A percentile compares a stretch with the other conserved stretches of the same genome.
Conservation (phyloP, 2,113 vertebrate genomes). For the Pseudolaguvia tuberculata region DNA sequence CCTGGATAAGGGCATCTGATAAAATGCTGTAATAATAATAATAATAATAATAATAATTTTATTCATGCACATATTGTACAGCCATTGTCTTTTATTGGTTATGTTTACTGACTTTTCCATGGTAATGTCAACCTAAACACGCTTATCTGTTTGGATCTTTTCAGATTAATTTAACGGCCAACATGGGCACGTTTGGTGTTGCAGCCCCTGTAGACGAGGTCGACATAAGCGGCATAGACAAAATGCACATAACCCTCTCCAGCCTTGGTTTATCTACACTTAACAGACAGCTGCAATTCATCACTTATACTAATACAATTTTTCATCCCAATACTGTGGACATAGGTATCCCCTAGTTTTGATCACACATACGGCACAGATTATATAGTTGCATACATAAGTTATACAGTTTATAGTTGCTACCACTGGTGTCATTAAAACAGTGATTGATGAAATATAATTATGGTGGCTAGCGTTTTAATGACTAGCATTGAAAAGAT, state of each 20-base stretch:
- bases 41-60: no score
- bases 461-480: no score
- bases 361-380: no score
- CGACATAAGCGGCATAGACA: slow-evolving; percentile 67
- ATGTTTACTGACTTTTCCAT: neutral
- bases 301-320: slow-evolving; percentile 80
- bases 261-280: slow-evolving; percentile 68
- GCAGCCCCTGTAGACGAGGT: slow-evolving; percentile 76
- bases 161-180: slow-evolving; percentile 76
- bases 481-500: no score
- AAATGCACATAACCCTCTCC: slow-evolving; percentile 64
- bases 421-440: no score
- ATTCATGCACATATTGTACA: no score
- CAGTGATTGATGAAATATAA: no score
- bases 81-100: neutral
- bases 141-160: neutral
- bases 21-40: no score
- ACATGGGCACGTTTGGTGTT: slow-evolving; percentile 78
- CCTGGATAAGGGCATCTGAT: no score
- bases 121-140: neutral
- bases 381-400: no score
- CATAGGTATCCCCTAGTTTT: slow-evolving; percentile 63
- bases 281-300: slow-evolving; percentile 83
- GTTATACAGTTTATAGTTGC: no score
- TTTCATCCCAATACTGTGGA: slow-evolving; percentile 83